Percentiles rank a stretch among this genome's conserved stretches.
Evolutionary conservation across 2,113 vertebrate species (phyloP).

Genomic region (Corythaeola cristata): DNA sequence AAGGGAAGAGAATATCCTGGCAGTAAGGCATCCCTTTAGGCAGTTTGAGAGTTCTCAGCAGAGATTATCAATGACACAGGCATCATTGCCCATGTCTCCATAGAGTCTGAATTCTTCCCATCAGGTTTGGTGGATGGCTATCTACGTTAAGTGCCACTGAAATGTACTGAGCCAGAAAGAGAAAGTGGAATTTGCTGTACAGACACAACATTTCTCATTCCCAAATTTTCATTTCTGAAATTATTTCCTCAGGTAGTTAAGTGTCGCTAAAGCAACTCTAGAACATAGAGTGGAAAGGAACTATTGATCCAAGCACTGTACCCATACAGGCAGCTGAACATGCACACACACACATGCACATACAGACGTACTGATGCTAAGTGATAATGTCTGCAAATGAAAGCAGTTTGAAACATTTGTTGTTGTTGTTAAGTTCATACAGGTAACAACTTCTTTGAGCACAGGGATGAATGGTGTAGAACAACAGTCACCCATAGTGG

Average conservation of each 20-base stretch:
- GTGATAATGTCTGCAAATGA: neutral
- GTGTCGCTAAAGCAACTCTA: neutral
- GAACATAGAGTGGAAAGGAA: neutral
- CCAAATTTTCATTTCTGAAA: neutral
- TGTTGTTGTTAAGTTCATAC: neutral
- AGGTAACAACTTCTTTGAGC: neutral
- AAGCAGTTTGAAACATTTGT: neutral
- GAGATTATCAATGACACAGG: neutral
- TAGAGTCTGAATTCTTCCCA: neutral
- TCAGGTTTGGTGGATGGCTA: neutral
- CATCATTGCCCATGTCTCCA: accelerated
- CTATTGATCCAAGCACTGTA: neutral
- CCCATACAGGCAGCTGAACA: accelerated
- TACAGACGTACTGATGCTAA: neutral
- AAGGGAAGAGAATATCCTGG: neutral
- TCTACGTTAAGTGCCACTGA: neutral
- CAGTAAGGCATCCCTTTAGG: neutral
- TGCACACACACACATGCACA: accelerated
- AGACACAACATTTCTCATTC: neutral
- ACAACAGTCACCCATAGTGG: neutral
- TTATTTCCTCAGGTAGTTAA: neutral
- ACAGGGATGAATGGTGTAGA: neutral
- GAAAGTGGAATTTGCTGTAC: neutral
- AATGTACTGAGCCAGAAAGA: neutral
- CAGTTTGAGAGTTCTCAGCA: neutral